Evolutionary conservation across 2,888 invertebrate genomes (phyloP).

Genomic region (Polydesmus complanatus): DNA sequence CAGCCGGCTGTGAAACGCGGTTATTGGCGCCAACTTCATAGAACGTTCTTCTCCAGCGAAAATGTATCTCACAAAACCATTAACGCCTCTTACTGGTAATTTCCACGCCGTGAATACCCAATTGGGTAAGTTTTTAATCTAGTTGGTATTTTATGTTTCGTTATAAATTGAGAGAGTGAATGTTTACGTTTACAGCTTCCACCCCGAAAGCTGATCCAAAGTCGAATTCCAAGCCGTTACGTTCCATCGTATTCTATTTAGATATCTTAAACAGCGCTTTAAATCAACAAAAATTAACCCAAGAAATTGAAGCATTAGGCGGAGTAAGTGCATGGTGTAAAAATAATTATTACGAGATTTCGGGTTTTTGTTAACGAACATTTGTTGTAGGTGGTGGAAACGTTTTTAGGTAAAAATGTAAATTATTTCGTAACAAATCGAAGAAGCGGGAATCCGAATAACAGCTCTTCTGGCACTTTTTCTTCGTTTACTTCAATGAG

Average conservation of each 20-base stretch:
- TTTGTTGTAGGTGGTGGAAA: conserved; percentile 4
- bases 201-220: too few relatives aligned
- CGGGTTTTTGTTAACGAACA: background rate
- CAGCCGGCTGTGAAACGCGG: too few relatives aligned
- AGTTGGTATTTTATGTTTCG: too few relatives aligned
- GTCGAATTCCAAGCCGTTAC: too few relatives aligned
- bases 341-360: background rate
- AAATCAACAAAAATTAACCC: background rate
- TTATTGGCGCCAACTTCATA: too few relatives aligned
- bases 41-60: too few relatives aligned
- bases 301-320: background rate
- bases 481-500: conserved; percentile 1
- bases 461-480: background rate
- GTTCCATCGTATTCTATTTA: background rate
- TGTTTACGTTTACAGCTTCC: too few relatives aligned
- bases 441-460: background rate
- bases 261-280: background rate
- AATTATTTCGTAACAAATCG: conserved; percentile 10
- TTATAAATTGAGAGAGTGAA: too few relatives aligned
- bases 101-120: too few relatives aligned
- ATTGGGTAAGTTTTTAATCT: too few relatives aligned
- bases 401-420: conserved; percentile 8
- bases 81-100: too few relatives aligned
- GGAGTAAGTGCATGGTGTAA: background rate
- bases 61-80: too few relatives aligned